Conservation (phyloP, 2,888 invertebrate species). For the Trachelus tabidus region DNA sequence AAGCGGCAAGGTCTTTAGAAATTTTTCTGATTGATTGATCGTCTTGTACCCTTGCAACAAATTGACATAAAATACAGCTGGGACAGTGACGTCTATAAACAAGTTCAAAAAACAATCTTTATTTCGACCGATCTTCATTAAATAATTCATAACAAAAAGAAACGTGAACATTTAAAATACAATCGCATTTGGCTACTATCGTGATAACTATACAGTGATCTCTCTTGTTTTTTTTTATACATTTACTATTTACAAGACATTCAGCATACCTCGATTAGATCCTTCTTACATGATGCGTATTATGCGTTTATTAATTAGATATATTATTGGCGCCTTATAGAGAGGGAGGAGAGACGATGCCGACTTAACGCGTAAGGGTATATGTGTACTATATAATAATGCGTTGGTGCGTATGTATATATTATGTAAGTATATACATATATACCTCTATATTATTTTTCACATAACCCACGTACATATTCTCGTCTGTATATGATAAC, state of each 20-base stretch:
- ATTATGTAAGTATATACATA: background rate
- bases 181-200: constrained; percentile 30
- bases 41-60: background rate
- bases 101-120: constrained; percentile 42
- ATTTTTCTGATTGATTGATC: background rate
- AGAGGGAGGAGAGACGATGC: background rate
- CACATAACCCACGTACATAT: background rate
- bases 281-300: constrained; percentile 8
- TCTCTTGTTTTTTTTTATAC: constrained; percentile 25
- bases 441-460: background rate
- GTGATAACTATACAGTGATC: constrained; percentile 19
- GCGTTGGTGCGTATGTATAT: background rate
- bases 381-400: background rate
- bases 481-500: background rate
- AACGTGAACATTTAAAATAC: constrained; percentile 48
- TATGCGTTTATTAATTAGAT: background rate
- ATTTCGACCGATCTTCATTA: constrained; percentile 44
- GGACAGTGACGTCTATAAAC: background rate
- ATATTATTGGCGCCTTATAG: background rate
- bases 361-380: background rate
- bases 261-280: constrained; percentile 27
- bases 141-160: constrained; percentile 46
- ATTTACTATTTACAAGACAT: constrained; percentile 50
- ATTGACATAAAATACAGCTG: background rate
- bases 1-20: background rate